phyloP scores from a whole-genome alignment of 2,113 vertebrate genomes.

The Zosterops pallidus region DNA sequence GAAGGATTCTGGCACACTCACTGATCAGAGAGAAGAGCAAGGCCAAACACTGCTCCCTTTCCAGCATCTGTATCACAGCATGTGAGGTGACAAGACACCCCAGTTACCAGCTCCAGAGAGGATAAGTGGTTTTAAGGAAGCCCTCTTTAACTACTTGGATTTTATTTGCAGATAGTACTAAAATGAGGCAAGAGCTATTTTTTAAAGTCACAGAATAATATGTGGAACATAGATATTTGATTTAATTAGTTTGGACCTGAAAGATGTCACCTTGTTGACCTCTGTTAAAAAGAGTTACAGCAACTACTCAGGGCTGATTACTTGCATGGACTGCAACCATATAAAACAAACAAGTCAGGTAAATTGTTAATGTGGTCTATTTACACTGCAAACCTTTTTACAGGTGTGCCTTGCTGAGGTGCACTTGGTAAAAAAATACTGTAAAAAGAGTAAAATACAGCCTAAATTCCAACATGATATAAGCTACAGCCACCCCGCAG shows the following conservation, averaged over 20 bases:
- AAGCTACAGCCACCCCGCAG: not conserved
- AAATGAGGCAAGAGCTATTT: not conserved
- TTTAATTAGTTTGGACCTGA: not conserved
- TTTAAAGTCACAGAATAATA: not conserved
- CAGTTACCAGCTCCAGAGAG: not conserved
- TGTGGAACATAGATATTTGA: not conserved
- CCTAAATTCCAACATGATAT: not conserved
- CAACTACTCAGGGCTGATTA: not conserved
- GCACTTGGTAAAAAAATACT: not conserved
- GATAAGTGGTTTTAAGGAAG: not conserved
- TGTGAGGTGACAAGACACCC: accelerated
- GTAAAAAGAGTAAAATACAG: not conserved
- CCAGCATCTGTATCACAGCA: not conserved
- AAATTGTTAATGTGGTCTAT: not conserved
- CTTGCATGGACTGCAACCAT: not conserved
- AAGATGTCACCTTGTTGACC: not conserved
- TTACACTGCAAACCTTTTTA: not conserved
- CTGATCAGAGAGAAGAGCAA: not conserved
- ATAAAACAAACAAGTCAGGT: not conserved
- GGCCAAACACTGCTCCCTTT: not conserved
- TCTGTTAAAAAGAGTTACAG: not conserved
- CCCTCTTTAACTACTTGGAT: not conserved
- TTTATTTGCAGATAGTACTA: not conserved
- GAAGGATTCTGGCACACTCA: not conserved
- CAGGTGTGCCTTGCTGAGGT: not conserved